phyloP scores from a whole-genome alignment of 2,888 invertebrate genomes.

The Dryococelus australis region DNA sequence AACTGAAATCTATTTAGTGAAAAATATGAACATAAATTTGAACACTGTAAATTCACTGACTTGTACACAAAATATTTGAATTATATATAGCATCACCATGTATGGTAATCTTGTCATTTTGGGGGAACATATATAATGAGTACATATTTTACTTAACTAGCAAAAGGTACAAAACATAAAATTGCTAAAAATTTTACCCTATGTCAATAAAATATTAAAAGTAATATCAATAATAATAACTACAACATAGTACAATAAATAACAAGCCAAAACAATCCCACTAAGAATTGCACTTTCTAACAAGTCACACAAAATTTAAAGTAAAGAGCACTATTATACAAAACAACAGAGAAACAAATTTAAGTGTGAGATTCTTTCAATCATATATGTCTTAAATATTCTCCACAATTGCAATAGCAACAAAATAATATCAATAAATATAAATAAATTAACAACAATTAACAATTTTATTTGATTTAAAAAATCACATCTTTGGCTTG shows the following conservation, averaged over 20 bases:
- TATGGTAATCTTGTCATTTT: not conserved
- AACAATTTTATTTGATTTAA: constrained; percentile 34
- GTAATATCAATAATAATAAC: not conserved
- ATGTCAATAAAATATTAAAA: not conserved
- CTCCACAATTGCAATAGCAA: constrained; percentile 31
- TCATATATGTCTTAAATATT: constrained; percentile 6
- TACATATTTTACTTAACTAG: not conserved
- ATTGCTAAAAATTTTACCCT: not conserved
- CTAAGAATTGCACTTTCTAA: not conserved
- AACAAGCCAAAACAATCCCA: not conserved
- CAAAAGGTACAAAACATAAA: not conserved
- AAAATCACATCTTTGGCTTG: constrained; percentile 83
- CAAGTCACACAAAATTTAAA: not conserved
- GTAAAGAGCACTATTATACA: not conserved
- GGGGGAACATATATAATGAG: not conserved
- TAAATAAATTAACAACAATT: constrained; percentile 37
- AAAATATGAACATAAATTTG: constrained; percentile 13
- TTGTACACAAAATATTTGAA: constrained; percentile 5
- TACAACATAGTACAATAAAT: not conserved
- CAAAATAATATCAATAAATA: constrained; percentile 39
- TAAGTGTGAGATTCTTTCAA: constrained; percentile 8
- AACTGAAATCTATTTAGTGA: constrained; percentile 24
- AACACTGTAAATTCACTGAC: not conserved
- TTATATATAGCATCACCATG: not conserved
- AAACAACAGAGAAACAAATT: not conserved